Percentiles rank a stretch among this genome's conserved stretches.
These are phyloP conservation scores for Artemia sp. DNA, from an alignment of 2,888 invertebrate genomes.

Conservation along the genomic window DNA sequence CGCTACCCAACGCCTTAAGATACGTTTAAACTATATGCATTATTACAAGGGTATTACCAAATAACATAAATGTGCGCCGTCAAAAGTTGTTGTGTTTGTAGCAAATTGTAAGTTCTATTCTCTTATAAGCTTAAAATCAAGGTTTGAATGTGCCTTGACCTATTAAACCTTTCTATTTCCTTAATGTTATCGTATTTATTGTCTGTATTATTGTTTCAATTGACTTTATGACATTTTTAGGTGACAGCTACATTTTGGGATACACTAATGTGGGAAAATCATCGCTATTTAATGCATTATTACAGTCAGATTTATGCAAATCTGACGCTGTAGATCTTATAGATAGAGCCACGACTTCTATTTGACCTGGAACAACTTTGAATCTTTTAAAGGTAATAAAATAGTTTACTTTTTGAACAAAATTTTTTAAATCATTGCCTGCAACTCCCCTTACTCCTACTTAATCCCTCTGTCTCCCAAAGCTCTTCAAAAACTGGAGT, in stretches of 20 bases:
- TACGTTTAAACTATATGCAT: too few species aligned
- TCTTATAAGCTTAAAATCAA: not conserved
- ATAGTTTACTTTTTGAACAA: too few species aligned
- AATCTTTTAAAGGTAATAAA: conserved; percentile 53
- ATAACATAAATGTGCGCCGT: too few species aligned
- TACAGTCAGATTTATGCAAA: conserved; percentile 85
- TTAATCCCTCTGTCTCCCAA: too few species aligned
- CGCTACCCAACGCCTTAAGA: too few species aligned
- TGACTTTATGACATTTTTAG: conserved; percentile 26
- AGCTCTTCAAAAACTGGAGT: too few species aligned
- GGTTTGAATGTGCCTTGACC: not conserved
- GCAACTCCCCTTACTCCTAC: too few species aligned
- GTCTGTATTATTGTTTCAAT: conserved; percentile 23
- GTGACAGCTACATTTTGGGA: conserved; percentile 66
- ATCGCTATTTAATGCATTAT: conserved; percentile 71
- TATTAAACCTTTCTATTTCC: conserved; percentile 14
- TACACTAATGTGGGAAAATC: conserved; percentile 95
- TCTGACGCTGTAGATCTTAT: conserved; percentile 58
- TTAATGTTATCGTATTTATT: conserved; percentile 14
- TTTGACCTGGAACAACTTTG: conserved; percentile 91
- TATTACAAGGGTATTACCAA: too few species aligned
- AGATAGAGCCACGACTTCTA: conserved; percentile 72
- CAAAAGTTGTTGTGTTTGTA: too few species aligned
- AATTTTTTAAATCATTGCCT: too few species aligned
- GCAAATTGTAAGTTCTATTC: too few species aligned